Percentiles rank a stretch among this genome's conserved stretches.
phyloP scores from a whole-genome alignment of 1,140 invertebrate species.

The Microvelia longipes region DNA sequence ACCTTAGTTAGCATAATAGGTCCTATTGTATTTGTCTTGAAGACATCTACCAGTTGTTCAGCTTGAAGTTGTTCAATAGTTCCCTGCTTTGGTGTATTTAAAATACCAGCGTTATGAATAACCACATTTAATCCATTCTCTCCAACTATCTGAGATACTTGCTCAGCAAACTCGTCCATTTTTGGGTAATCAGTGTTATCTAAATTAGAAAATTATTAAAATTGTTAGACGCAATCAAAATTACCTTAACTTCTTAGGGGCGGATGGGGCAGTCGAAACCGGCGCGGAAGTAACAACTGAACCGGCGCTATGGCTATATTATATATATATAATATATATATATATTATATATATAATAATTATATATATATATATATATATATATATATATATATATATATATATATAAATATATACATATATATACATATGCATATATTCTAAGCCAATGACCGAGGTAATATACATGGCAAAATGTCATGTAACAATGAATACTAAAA shows the following conservation, averaged over 20 bases:
- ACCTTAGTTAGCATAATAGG: constrained; percentile 3
- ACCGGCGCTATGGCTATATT: too few species aligned
- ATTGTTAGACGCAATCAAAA: not conserved
- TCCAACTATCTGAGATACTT: not conserved
- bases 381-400: too few species aligned
- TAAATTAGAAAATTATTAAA: not conserved
- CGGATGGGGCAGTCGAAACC: not conserved
- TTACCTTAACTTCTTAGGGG: not conserved
- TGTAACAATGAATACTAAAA: too few species aligned
- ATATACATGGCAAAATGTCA: too few species aligned
- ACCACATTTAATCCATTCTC: not conserved
- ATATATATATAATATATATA: too few species aligned
- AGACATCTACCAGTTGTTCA: not conserved
- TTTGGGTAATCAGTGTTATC: not conserved
- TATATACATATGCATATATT: too few species aligned
- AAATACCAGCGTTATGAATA: not conserved
- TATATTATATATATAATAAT: too few species aligned
- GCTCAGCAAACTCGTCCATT: not conserved
- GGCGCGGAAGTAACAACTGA: not conserved
- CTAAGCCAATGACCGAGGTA: too few species aligned
- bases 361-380: too few species aligned
- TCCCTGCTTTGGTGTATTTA: not conserved
- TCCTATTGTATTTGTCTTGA: not conserved
- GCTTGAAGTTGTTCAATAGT: not conserved
- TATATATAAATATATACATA: too few species aligned